Evolutionary conservation across 1,140 invertebrate species (phyloP).

Genomic region (Leucophenga varia): DNA sequence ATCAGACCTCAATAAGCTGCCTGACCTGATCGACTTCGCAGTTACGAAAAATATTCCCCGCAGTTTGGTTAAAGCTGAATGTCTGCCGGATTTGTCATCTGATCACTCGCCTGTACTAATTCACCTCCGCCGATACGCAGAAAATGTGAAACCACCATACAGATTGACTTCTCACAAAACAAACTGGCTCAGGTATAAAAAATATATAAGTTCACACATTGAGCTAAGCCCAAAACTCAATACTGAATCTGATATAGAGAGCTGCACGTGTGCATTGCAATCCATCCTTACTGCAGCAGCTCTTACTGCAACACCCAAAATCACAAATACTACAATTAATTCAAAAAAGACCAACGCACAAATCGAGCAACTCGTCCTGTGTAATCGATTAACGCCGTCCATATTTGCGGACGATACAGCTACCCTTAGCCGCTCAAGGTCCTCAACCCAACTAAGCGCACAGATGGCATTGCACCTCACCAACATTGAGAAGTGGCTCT

Average conservation of each 20-base stretch:
- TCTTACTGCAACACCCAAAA: neutral
- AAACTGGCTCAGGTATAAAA: too few relatives aligned
- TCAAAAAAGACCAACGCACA: neutral
- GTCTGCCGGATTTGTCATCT: neutral
- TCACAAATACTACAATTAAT: neutral
- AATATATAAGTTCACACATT: neutral
- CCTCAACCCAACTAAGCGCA: too few relatives aligned
- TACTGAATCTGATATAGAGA: neutral
- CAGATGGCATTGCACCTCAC: too few relatives aligned
- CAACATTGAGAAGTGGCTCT: too few relatives aligned
- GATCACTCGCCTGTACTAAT: neutral
- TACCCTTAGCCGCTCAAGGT: too few relatives aligned
- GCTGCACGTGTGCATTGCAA: neutral
- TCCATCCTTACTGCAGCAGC: neutral
- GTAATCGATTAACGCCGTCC: too few relatives aligned
- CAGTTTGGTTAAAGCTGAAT: neutral
- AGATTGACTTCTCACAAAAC: neutral
- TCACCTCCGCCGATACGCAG: neutral
- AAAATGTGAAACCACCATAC: neutral
- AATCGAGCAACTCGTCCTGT: neutral
- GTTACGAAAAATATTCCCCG: slow-evolving; percentile 18
- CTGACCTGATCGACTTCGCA: slow-evolving; percentile 32
- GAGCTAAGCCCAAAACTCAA: neutral
- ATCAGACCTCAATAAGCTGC: slow-evolving; percentile 19
- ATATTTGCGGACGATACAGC: too few relatives aligned